Base-by-base conservation (phyloP, 2,888 invertebrate genomes). In the Stramonita haemastoma region DNA sequence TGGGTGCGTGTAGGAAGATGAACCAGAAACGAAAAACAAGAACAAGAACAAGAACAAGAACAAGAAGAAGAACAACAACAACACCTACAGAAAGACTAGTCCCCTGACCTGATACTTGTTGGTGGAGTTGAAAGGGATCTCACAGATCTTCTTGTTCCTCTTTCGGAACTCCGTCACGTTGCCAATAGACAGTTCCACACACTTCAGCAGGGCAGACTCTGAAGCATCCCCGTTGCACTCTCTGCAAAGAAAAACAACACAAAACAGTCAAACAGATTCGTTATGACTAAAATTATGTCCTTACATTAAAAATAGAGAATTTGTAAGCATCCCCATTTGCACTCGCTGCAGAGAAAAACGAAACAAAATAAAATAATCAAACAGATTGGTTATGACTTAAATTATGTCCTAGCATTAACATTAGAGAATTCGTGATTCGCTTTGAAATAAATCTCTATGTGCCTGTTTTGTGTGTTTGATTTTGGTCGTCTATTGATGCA, bases 101-200 rank as follows among this genome's bases (percentile, higher is more conserved):
- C 19, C 77, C 8, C n/a, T 91, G 91, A 95, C 95, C 94, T 96
- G 96, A 93, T 96, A 96, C 93, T 96, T 96, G 93, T 96, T 96
- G 83, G 96, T 96, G 1, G 96, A 96, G 94, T 96, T 96, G 95
- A 96, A 96, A 32, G 96, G 96, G 91, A 96, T 95, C 93, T 96
- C 96, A 90, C 94, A 94, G 77, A 96, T 93, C 91, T 96, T 96
- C 91, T 93, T 94, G 94, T 96, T 95, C 57, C 93, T 92, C 83
- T 92, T 91, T 88, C 96, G 90, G 93, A 93, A 96, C 90, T 94
- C 93, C 4, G 93, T 92, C 11, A 96, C 96, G 84, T 94, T 92
- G 11, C 96, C 96, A 81, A 95, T 95, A 36, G 95, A 95, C 90
- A 96, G 92, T 90, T 96, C 96, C 22, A 95, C 95, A 92, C 95